Conservation (phyloP, 1,140 invertebrate species). For the Triops cancriformis region DNA sequence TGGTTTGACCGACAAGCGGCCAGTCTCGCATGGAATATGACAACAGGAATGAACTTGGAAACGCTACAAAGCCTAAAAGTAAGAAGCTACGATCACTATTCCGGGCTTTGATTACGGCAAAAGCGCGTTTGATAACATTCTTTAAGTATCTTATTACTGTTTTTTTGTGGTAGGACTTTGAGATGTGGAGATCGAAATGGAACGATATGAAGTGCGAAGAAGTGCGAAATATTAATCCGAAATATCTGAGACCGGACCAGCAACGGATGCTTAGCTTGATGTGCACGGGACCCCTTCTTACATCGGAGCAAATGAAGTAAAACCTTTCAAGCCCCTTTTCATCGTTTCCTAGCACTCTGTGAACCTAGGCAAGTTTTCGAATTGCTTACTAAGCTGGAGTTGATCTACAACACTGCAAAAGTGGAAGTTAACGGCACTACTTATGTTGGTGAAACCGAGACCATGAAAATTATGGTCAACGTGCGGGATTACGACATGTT, state of each 20-base stretch:
- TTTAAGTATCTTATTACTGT: background rate
- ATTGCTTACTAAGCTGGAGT: background rate
- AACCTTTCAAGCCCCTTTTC: background rate
- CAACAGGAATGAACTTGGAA: background rate
- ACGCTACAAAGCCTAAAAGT: background rate
- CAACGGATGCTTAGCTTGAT: constrained; percentile 20
- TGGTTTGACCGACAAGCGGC: background rate
- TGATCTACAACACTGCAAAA: constrained; percentile 17
- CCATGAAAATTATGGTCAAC: constrained; percentile 55
- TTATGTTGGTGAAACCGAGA: constrained; percentile 40
- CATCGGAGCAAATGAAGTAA: constrained; percentile 21
- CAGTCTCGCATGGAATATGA: background rate
- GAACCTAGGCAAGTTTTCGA: background rate
- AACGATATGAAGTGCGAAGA: background rate
- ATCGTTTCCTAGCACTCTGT: background rate
- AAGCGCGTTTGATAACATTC: background rate
- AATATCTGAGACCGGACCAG: background rate
- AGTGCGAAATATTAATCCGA: background rate
- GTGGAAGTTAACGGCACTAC: constrained; percentile 7
- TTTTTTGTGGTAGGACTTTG: background rate
- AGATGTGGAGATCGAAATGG: constrained; percentile 12
- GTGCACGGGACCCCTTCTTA: background rate
- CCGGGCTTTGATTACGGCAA: background rate
- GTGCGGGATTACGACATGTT: constrained; percentile 63
- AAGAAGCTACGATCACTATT: background rate